Conservation (phyloP, 2,888 invertebrate species). For the Scaptomyza cyrtandrae region DNA sequence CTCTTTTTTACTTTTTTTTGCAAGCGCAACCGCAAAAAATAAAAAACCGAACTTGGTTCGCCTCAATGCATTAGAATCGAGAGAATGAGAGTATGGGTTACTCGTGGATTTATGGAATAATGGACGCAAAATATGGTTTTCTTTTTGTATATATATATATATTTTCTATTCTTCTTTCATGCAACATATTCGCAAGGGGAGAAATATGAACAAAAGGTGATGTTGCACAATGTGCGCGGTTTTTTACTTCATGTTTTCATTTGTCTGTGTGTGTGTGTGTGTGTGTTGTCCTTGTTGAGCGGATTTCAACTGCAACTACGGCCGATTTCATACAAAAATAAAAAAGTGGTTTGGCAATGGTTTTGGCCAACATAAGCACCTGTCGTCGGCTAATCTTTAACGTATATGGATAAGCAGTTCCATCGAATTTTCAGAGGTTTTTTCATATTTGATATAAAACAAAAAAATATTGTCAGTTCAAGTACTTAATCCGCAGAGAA, state of each 20-base stretch:
- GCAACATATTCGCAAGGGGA: conserved; percentile 20
- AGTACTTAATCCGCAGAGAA: not conserved
- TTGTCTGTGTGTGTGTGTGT: too few relatives aligned
- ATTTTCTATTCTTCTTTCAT: conserved; percentile 31
- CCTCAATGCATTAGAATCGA: conserved; percentile 78
- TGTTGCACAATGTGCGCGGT: conserved; percentile 42
- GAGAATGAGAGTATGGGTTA: conserved; percentile 27
- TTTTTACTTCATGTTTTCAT: conserved; percentile 21
- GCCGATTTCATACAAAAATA: conserved; percentile 37
- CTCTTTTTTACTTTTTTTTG: conserved; percentile 8
- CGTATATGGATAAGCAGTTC: not conserved
- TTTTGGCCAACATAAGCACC: conserved; percentile 42
- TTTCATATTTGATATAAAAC: not conserved
- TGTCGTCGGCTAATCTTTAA: conserved; percentile 39
- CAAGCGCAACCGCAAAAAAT: conserved; percentile 39
- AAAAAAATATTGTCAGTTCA: not conserved
- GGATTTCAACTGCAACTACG: conserved; percentile 58
- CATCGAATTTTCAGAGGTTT: conserved; percentile 1
- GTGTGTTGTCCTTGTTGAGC: conserved; percentile 32
- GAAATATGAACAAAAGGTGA: conserved; percentile 53
- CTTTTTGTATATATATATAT: too few relatives aligned
- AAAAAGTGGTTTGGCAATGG: conserved; percentile 53
- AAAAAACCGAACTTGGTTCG: conserved; percentile 52
- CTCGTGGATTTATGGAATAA: conserved; percentile 74
- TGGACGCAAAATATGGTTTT: conserved; percentile 62